These are phyloP conservation scores for Scelioninae gen. 1 DNA, from an alignment of 2,888 invertebrate genomes.

Conservation along the genomic window DNA sequence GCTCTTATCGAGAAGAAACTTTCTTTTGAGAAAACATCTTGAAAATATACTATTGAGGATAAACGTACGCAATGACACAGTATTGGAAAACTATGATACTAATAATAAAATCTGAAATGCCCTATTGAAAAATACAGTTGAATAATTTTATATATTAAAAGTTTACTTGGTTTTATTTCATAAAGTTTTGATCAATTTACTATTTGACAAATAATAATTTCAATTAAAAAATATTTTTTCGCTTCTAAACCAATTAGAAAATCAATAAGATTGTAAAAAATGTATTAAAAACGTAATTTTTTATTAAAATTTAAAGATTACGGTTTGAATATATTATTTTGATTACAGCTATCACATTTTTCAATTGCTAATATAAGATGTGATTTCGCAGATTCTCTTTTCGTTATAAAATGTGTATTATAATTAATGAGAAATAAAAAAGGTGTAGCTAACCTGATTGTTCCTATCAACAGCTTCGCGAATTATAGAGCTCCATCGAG, in stretches of 20 bases:
- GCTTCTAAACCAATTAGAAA: too few species aligned
- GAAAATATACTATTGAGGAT: constrained; percentile 3
- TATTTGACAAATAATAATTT: too few species aligned
- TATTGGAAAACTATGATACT: constrained; percentile 16
- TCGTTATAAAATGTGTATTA: neutral
- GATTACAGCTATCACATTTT: neutral
- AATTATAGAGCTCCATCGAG: constrained; percentile 91
- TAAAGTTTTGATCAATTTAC: too few species aligned
- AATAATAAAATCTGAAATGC: constrained; percentile 8
- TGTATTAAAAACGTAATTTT: too few species aligned
- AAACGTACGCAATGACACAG: neutral
- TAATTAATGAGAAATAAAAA: constrained; percentile 19
- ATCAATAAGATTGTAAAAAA: too few species aligned
- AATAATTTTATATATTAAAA: too few species aligned
- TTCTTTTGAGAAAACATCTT: neutral
- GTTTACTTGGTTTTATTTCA: too few species aligned
- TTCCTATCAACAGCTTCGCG: constrained; percentile 91
- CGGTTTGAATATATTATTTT: too few species aligned
- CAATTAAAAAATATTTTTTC: too few species aligned
- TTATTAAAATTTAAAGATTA: too few species aligned
- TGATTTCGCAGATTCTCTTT: neutral
- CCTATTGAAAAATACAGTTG: neutral
- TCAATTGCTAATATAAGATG: neutral
- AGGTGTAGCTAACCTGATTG: constrained; percentile 85
- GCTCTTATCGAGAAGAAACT: neutral